Base-by-base conservation (phyloP, 2,113 vertebrate genomes). In the Phaethon lepturus region DNA sequence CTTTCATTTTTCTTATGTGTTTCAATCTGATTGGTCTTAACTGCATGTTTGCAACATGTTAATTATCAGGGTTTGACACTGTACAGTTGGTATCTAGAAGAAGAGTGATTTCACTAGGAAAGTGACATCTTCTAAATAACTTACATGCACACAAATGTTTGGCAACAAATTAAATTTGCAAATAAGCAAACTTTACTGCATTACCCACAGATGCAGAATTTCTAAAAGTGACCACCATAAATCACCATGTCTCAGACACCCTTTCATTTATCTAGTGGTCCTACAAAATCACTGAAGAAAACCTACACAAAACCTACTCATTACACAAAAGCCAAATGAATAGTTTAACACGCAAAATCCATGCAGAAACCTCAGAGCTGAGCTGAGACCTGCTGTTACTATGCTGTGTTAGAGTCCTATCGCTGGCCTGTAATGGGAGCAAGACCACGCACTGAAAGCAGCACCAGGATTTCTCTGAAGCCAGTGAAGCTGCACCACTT, bases 1-100 rank as follows among this genome's bases (percentile, higher is more conserved):
- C 80, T 82, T 97, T 93, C 78, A 42, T 94, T 93, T 96, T 96
- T 93, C 60, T 81, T 63, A 68, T 28, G 31, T 79, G 28, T 88
- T 96, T 92, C 92, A 62, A 68, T 94, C 92, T 94, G 55, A 93
- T 90, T 94, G 86, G 42, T 95, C 81, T 96, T 95, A 92, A 96
- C 96, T 97, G 90, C 76, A 86, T 92, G 91, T 95, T 95, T 97
- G 90, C 97, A 90, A 73, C 90, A 94, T 76, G 67, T 94, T 96
- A 96, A 97, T 97, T 96, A 96, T 86, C 85, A 95, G 42, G 63
- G 91, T 58, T 77, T 86, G 80, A 79, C 76, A 85, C 86, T 74
- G 67, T 95, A 91, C 42, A 76, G 77, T 94, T 91, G 53, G 72
- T 87, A 88, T 92, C 73, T 67, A 56, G 62, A 50, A 16, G 7